Percentiles rank a stretch among this genome's conserved stretches.
Evolutionary conservation across 2,797 vertebrate genomes (phyloP).

Genomic region (Syndactyla subalaris): DNA sequence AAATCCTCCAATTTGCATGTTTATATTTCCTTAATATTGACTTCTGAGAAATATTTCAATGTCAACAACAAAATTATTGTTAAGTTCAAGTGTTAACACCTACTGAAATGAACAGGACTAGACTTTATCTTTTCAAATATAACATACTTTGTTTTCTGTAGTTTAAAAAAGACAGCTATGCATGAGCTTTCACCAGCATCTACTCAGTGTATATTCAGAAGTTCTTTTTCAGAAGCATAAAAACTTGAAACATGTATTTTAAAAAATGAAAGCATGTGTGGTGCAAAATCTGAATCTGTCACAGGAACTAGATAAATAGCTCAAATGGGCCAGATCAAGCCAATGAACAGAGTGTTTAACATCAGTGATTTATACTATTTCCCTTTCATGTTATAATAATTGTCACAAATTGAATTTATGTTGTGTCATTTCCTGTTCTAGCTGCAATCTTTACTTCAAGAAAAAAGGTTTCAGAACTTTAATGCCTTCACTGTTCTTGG

Average conservation of each 20-base stretch:
- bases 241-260: conserved; percentile 16
- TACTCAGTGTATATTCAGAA: conserved; percentile 24
- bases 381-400: conserved; percentile 74
- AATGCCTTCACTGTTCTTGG: conserved; percentile 66
- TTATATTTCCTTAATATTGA: not conserved
- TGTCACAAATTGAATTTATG: conserved; percentile 70
- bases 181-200: not conserved
- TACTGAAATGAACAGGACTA: not conserved
- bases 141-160: not conserved
- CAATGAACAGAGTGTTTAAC: conserved; percentile 56
- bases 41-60: not conserved
- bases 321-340: conserved; percentile 52
- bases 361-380: conserved; percentile 69
- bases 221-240: conserved; percentile 46
- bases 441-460: conserved; percentile 58
- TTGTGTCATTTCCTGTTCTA: conserved; percentile 72
- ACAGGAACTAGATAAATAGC: conserved; percentile 54
- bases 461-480: conserved; percentile 65
- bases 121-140: not conserved
- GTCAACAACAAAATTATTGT: not conserved
- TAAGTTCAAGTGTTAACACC: not conserved
- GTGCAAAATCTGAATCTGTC: conserved; percentile 47
- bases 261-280: conserved; percentile 57
- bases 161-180: not conserved
- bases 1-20: not conserved